Base-by-base conservation (phyloP, 2,797 vertebrate species). In the Merluccius polli region DNA sequence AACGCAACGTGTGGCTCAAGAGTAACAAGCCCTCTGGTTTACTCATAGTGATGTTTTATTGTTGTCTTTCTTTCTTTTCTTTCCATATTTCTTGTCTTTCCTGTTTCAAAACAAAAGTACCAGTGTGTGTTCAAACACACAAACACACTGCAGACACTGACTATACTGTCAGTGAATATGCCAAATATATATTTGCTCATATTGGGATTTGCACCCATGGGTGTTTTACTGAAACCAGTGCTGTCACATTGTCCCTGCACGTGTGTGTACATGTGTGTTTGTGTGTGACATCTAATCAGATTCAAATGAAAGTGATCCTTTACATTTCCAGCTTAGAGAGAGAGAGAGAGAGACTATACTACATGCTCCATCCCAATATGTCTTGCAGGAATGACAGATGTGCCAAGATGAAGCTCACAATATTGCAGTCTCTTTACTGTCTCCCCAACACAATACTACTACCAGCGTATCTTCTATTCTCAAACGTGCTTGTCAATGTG, bases 1-100 rank as follows among this genome's bases (percentile, higher is more conserved):
- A 91, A 91, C 84, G 80, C 84, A 86, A 67, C 80, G 85, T 84
- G 74, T 71, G 80, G 80, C 82, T 82, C 68, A 44, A 71, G 84
- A 80, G 82, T 80, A 78, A 82, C 83, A 72, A 77, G 82, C 79
- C 79, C 73, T n/a, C 75, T 76, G 81, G 73, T 85, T 86, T 82
- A n/a, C n/a, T n/a, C n/a, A n/a, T 82, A 76, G 80, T 73, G 65
- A 65, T 73, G 65, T 75, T 24, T 0, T 1, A 21, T 80, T 70
- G 77, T 85, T 80, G 77, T 82, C 76, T 82, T 41, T 12, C 31
- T 80, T 83, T 81, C 1, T 0, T 13, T 65, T 2, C 69, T 24
- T 67, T 69, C 76, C 71, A n/a, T n/a, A n/a, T n/a, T n/a, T n/a
- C n/a, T n/a, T n/a, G n/a, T 70, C 12, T 32, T 7, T 30, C 30